Conservation (phyloP, 2,888 invertebrate species). For the Lathronympha strigana region DNA sequence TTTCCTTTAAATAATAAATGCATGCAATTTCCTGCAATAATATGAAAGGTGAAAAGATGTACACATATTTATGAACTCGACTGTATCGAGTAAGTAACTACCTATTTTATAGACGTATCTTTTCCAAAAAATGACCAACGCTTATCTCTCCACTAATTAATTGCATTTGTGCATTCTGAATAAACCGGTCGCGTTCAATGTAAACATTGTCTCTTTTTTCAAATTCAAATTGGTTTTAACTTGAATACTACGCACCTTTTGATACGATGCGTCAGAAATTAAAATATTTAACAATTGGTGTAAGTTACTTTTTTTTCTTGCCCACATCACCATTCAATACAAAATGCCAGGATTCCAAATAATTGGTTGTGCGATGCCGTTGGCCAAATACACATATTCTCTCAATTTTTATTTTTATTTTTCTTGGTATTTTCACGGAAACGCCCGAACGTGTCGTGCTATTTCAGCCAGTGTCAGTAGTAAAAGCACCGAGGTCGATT, state of each 20-base stretch:
- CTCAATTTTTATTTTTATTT: background rate
- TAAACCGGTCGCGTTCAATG: background rate
- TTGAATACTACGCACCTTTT: conserved; percentile 1
- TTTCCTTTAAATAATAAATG: too few relatives aligned
- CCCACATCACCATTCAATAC: background rate
- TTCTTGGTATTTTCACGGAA: too few relatives aligned
- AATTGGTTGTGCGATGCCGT: conserved; percentile 1
- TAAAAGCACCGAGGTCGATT: too few relatives aligned
- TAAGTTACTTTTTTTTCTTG: background rate
- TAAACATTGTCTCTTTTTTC: conserved; percentile 8
- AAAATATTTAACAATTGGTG: background rate
- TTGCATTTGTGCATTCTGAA: conserved; percentile 5
- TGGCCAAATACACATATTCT: background rate
- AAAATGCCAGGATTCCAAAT: background rate
- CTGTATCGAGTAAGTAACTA: too few relatives aligned
- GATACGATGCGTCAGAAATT: background rate
- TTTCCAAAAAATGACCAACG: background rate
- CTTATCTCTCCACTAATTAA: background rate
- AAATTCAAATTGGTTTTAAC: background rate
- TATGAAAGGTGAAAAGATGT: too few relatives aligned
- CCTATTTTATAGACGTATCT: background rate
- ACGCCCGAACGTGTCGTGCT: too few relatives aligned
- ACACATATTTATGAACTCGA: too few relatives aligned
- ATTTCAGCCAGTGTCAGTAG: too few relatives aligned
- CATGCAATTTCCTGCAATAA: too few relatives aligned